phyloP scores from a whole-genome alignment of 1,140 invertebrate genomes.

The Nasonia giraulti region DNA sequence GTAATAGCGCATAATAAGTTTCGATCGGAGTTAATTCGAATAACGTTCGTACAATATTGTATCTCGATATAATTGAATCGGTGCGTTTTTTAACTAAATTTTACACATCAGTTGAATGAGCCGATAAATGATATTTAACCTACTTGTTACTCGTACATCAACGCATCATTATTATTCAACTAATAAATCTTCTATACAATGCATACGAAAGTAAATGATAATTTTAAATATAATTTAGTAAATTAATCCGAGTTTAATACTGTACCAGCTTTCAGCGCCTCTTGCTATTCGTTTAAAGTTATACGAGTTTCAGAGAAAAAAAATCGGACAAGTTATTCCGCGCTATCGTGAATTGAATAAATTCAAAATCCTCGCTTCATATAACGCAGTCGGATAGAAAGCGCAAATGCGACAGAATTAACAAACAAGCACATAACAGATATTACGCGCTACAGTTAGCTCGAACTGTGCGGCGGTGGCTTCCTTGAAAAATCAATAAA shows the following conservation, averaged over 20 bases:
- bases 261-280: neutral
- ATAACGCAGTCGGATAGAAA: neutral
- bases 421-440: neutral
- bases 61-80: no score
- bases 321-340: no score
- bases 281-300: no score
- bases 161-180: neutral
- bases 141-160: no score
- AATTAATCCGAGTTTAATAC: neutral
- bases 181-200: neutral
- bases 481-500: neutral
- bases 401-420: neutral
- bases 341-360: neutral
- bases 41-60: no score
- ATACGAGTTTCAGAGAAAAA: no score
- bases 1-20: no score
- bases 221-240: constrained; percentile 1
- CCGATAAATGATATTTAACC: no score
- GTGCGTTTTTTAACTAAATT: no score
- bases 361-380: neutral
- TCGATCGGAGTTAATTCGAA: no score
- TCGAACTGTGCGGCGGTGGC: neutral
- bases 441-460: neutral
- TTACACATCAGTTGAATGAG: no score
- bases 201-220: neutral